Conservation (phyloP, 2,113 vertebrate species). For the Epinephelus moara region DNA sequence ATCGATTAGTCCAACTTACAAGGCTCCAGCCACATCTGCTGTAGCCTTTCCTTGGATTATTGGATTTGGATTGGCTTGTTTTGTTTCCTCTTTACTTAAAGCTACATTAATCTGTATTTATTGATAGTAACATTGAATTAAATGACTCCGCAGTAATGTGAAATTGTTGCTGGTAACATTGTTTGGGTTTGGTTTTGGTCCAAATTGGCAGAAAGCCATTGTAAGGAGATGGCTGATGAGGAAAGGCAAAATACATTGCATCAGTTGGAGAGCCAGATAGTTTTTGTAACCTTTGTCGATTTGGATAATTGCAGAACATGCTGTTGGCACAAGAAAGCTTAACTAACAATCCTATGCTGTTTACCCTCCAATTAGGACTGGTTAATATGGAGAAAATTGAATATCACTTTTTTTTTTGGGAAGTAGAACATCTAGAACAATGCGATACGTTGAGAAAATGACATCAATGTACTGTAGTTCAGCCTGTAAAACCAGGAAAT, state of each 20-base stretch:
- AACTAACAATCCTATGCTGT: neutral
- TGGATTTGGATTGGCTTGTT: constrained; percentile 67
- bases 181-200: constrained; percentile 33
- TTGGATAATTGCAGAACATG: neutral
- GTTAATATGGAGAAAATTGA: no score
- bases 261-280: neutral
- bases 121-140: constrained; percentile 51
- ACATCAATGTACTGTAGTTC: no score
- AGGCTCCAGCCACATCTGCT: constrained; percentile 49
- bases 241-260: neutral
- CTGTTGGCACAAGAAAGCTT: neutral
- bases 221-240: constrained; percentile 9
- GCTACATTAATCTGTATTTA: constrained; percentile 53
- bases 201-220: constrained; percentile 28
- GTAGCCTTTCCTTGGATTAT: constrained; percentile 60
- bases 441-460: no score
- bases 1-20: constrained; percentile 74
- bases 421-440: no score
- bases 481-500: no score
- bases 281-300: neutral
- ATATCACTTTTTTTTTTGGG: no score
- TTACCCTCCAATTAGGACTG: no score
- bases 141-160: constrained; percentile 42
- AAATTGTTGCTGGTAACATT: constrained; percentile 38
- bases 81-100: constrained; percentile 61